These are phyloP conservation scores for Monarcha castaneiventris DNA, from an alignment of 2,113 vertebrate genomes.

Conservation along the genomic window DNA sequence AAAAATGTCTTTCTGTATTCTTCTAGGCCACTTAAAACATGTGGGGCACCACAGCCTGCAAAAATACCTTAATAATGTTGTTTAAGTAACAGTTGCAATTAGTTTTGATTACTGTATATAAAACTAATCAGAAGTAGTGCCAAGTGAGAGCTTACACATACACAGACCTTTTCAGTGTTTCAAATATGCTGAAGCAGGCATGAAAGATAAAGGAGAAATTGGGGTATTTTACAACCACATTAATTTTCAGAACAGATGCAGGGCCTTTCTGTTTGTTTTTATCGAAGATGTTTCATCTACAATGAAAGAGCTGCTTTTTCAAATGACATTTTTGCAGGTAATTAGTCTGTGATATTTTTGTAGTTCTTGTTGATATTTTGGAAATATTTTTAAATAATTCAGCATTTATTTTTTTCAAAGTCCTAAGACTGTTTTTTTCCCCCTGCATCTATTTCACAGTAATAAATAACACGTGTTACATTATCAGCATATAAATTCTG, in stretches of 20 bases:
- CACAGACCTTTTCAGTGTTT: slow-evolving; percentile 8
- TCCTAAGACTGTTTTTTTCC: background rate
- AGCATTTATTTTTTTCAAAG: slow-evolving; percentile 3
- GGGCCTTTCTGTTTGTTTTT: background rate
- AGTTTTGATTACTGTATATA: background rate
- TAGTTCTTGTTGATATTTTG: background rate
- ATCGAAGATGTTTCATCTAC: background rate
- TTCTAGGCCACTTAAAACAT: background rate
- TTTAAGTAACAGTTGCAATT: background rate
- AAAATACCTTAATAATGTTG: background rate
- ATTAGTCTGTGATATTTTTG: slow-evolving; percentile 2
- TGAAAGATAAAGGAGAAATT: slow-evolving; percentile 7
- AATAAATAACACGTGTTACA: background rate
- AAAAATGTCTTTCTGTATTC: background rate
- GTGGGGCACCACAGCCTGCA: background rate
- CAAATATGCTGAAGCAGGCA: slow-evolving; percentile 9
- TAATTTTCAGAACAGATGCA: slow-evolving; percentile 4
- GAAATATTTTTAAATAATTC: slow-evolving; percentile 41
- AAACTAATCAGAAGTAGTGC: background rate
- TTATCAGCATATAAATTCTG: background rate
- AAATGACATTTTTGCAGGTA: slow-evolving; percentile 28
- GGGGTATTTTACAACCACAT: background rate
- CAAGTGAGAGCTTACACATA: background rate
- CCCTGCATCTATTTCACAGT: background rate
- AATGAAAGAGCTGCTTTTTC: background rate